phyloP scores from a whole-genome alignment of 1,140 invertebrate species.

The Teleogryllus occipitalis region DNA sequence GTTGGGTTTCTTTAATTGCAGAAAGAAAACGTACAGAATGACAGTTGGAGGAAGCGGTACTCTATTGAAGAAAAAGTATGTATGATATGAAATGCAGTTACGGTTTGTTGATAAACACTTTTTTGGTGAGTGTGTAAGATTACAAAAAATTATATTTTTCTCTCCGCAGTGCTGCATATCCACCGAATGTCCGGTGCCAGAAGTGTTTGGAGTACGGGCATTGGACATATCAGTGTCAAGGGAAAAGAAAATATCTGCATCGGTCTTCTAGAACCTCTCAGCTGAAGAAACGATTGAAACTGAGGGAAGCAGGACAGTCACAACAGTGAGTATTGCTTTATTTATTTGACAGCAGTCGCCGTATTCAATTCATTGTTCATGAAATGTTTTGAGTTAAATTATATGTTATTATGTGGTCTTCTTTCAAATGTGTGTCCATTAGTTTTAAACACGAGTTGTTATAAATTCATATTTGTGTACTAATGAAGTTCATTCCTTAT shows the following conservation, averaged over 20 bases:
- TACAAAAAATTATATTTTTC: not conserved
- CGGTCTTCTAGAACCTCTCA: conserved; percentile 70
- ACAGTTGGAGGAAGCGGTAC: not conserved
- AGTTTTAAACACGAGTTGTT: too few species aligned
- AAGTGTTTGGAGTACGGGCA: conserved; percentile 86
- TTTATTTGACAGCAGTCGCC: too few species aligned
- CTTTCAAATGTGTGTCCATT: too few species aligned
- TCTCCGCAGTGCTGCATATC: conserved; percentile 10
- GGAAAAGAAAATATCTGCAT: conserved; percentile 80
- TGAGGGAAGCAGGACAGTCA: conserved; percentile 32
- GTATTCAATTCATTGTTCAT: too few species aligned
- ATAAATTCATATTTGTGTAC: too few species aligned
- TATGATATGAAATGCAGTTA: not conserved
- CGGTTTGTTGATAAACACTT: not conserved
- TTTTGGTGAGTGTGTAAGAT: not conserved
- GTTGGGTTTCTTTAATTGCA: too few species aligned
- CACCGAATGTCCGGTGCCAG: conserved; percentile 51
- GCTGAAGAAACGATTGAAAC: conserved; percentile 63
- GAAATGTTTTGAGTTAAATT: too few species aligned
- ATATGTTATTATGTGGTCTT: too few species aligned
- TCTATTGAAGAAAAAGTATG: conserved; percentile 10
- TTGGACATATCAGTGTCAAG: conserved; percentile 87
- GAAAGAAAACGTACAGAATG: not conserved
- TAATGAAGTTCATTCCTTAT: too few species aligned
- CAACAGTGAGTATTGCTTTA: conserved; percentile 12